These are phyloP conservation scores for Acanthis flammea DNA, from an alignment of 2,797 vertebrate genomes.

Conservation along the genomic window DNA sequence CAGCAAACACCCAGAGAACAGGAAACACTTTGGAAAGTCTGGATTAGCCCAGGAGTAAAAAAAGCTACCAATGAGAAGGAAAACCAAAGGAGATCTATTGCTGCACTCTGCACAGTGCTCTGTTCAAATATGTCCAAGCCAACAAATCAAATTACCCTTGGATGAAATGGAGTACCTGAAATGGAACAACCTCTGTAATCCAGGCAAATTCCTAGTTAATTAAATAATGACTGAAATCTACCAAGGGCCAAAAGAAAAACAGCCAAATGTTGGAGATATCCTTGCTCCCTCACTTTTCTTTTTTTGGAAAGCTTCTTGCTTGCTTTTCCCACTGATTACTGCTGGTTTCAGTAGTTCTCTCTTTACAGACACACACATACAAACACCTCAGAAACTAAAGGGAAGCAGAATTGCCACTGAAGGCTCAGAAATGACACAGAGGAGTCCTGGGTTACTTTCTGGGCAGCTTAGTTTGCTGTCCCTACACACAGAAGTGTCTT, in stretches of 20 bases:
- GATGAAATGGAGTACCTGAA: background rate
- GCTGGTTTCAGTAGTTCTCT: background rate
- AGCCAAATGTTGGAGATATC: background rate
- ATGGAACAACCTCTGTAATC: background rate
- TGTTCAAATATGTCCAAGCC: background rate
- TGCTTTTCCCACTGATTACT: background rate
- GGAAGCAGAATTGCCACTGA: background rate
- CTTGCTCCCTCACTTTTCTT: background rate
- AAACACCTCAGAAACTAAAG: background rate
- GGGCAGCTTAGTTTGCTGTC: background rate
- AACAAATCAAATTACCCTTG: background rate
- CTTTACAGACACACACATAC: rapidly evolving
- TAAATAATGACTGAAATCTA: background rate
- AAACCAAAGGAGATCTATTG: background rate
- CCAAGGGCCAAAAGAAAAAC: background rate
- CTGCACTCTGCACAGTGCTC: background rate
- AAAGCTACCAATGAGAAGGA: background rate
- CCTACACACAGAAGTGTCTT: background rate
- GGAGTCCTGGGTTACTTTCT: background rate
- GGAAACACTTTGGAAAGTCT: background rate
- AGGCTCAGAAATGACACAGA: background rate
- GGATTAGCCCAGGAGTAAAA: background rate
- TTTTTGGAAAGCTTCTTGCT: background rate
- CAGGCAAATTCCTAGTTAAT: background rate
- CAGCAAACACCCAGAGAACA: background rate